Evolutionary conservation across 92 coral and sea anemone genomes (phyloP), one percentile per base, ranked within the genome.

Genomic region (Epizoanthus stellaris): DNA sequence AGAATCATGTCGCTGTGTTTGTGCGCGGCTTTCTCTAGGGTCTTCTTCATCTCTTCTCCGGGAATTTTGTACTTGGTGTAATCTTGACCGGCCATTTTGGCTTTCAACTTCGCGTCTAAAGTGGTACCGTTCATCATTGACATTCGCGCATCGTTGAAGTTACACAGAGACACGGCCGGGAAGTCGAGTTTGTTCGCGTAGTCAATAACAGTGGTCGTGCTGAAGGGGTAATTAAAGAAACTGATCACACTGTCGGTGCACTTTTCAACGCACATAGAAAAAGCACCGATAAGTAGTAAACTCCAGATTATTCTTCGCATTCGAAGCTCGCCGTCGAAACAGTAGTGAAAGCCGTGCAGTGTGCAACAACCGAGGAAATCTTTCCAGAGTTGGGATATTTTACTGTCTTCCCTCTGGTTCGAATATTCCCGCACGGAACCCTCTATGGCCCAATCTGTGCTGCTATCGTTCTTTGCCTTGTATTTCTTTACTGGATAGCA

Each of bases 81-180:
- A 12, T 85, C 69, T 62, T 88, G 85, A 10, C 98, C 98, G 21
- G 95, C 77, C 58, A 92, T 36, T 25, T 94, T 58, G 58, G 61
- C 10, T 59, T 67, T 49, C 17, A 88, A 40, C 16, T 94, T 81
- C 5, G 76, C 57, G 70, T 94, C 77, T 73, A 94, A 67, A 14
- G 89, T 70, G 0, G 98, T 92, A 36, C 98, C 98, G 49, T 94
- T 92, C 86, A 94, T 94, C 75, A 86, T 88, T 3, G 98, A 92
- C 85, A 94, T 57, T 25, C 98, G 88, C 19, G 89, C 98, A 65
- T 94, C 98, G 94, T 94, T 94, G 89, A 85, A 92, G 59, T 94
- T 94, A 77, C 98, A 94, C 39, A 94, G 71, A n/a, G 98, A 92
- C 47, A 94, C 87, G 8, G 95, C 98, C 11, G 98, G 98, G 60